Conservation (phyloP, 2,888 invertebrate genomes). For the Sinohyriopsis cumingii region DNA sequence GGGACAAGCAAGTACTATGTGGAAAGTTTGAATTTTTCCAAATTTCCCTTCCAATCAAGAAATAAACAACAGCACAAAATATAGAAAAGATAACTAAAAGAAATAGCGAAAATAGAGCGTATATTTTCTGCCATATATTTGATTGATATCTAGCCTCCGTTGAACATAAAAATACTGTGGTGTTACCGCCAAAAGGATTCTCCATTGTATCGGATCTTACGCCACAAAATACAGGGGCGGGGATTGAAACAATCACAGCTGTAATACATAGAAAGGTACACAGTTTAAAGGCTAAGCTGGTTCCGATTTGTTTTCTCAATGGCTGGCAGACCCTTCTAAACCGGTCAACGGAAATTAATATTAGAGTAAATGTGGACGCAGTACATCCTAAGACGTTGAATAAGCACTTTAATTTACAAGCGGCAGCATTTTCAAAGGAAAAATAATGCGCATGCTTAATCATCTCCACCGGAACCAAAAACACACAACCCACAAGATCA, state of each 20-base stretch:
- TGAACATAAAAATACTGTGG: conserved; percentile 19
- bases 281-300: conserved; percentile 15
- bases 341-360: conserved; percentile 30
- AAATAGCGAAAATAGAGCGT: conserved; percentile 15
- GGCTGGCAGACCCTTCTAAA: conserved; percentile 31
- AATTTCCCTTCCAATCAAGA: conserved; percentile 21
- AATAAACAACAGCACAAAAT: conserved; percentile 24
- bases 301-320: conserved; percentile 25
- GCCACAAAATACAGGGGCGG: conserved; percentile 26
- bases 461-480: conserved; percentile 29
- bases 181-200: conserved; percentile 11
- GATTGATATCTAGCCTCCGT: conserved; percentile 16
- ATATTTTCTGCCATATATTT: conserved; percentile 15
- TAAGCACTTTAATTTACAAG: conserved; percentile 34
- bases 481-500: conserved; percentile 25
- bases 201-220: conserved; percentile 6
- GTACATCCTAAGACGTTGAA: conserved; percentile 21
- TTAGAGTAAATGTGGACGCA: conserved; percentile 16
- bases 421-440: conserved; percentile 11
- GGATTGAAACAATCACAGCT: conserved; percentile 14
- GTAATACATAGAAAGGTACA: conserved; percentile 6
- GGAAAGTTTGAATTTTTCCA: conserved; percentile 16
- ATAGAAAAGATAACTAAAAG: conserved; percentile 11
- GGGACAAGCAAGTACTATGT: no score
- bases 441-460: conserved; percentile 22